A percentile compares a stretch with the other conserved stretches of the same genome.
Conservation (phyloP, 2,797 vertebrate genomes). For the Tokudaia muenninki region DNA sequence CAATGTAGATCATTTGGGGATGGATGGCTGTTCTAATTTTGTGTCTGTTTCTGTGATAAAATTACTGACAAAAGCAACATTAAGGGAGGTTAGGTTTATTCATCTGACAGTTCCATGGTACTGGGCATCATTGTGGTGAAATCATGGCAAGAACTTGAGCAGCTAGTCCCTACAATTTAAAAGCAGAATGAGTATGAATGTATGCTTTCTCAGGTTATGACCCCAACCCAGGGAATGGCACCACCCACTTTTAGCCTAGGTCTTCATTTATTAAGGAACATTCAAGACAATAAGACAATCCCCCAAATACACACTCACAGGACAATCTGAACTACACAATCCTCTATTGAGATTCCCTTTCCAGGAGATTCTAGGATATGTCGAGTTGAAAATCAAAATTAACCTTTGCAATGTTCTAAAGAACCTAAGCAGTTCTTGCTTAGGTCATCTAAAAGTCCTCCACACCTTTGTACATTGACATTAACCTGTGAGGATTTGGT, state of each 20-base stretch:
- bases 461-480: background rate
- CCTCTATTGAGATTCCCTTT: background rate
- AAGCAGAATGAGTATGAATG: background rate
- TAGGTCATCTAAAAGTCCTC: background rate
- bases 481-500: background rate
- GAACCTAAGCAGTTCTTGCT: background rate
- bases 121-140: background rate
- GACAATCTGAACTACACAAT: background rate
- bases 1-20: too few relatives aligned
- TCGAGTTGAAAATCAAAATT: background rate
- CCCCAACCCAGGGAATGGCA: too few relatives aligned
- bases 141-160: background rate
- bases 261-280: background rate
- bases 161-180: too few relatives aligned
- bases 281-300: background rate
- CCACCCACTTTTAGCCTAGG: background rate
- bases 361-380: background rate
- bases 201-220: background rate
- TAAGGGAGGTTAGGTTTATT: background rate
- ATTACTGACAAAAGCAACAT: background rate
- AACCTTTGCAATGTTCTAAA: background rate
- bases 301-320: too few relatives aligned
- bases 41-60: background rate
- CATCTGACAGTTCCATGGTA: background rate
- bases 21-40: background rate